These are phyloP conservation scores for Tenebrio molitor DNA, from an alignment of 1,140 invertebrate genomes.

Conservation along the genomic window DNA sequence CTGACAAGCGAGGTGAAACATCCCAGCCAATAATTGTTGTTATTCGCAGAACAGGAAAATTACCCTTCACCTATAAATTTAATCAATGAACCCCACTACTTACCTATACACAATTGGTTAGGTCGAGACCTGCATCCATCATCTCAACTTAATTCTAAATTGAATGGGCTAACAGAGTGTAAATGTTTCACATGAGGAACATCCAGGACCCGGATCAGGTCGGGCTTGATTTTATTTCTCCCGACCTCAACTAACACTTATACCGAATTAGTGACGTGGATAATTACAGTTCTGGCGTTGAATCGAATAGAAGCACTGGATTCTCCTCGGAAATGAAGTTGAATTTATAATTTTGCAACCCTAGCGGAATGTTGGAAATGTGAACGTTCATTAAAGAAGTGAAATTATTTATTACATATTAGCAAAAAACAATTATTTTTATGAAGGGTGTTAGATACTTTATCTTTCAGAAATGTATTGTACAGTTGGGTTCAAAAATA, in stretches of 20 bases:
- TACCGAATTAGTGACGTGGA: not conserved
- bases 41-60: conserved; percentile 5
- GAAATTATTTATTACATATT: too few relatives aligned
- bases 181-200: conserved; percentile 8
- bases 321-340: too few relatives aligned
- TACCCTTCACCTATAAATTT: not conserved
- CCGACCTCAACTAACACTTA: not conserved
- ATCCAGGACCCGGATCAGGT: not conserved
- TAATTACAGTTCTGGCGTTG: too few relatives aligned
- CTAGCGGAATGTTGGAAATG: too few relatives aligned
- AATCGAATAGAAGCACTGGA: too few relatives aligned
- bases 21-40: conserved; percentile 15
- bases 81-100: conserved; percentile 14
- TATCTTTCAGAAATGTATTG: too few relatives aligned
- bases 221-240: not conserved
- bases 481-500: too few relatives aligned
- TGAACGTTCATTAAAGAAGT: too few relatives aligned
- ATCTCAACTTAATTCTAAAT: conserved; percentile 16
- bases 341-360: too few relatives aligned
- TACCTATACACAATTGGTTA: conserved; percentile 7
- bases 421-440: too few relatives aligned
- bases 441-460: too few relatives aligned
- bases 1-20: conserved; percentile 36
- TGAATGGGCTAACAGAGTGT: not conserved
- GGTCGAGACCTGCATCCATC: not conserved